These are phyloP conservation scores for Spizaetus ornatus DNA, from an alignment of 2,113 vertebrate genomes.

Conservation along the genomic window DNA sequence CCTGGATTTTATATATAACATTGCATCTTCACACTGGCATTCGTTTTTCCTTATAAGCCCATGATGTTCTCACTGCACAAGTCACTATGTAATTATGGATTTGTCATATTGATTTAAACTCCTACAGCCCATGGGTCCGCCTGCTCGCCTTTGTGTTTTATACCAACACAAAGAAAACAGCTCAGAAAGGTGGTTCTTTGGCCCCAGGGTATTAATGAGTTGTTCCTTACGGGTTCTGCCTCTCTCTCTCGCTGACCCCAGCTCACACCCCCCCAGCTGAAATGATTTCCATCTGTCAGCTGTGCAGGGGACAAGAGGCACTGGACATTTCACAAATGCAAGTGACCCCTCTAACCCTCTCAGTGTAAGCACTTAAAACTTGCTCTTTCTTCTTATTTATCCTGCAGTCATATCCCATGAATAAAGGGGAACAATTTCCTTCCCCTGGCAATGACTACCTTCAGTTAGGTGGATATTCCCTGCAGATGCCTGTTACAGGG, in stretches of 20 bases:
- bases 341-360: not conserved
- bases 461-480: not conserved
- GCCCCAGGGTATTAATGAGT: constrained; percentile 1
- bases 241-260: not conserved
- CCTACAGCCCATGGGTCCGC: not conserved
- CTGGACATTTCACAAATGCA: constrained; percentile 2
- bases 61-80: not conserved
- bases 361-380: not conserved
- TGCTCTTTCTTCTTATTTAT: constrained; percentile 17
- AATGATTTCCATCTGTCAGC: constrained; percentile 58
- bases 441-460: accelerated
- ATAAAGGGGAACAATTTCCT: constrained; percentile 10
- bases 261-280: not conserved
- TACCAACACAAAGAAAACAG: not conserved
- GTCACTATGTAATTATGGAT: not conserved
- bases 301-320: not conserved
- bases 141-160: not conserved
- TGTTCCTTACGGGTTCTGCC: not conserved
- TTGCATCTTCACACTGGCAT: not conserved
- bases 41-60: not conserved
- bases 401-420: not conserved
- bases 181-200: constrained; percentile 7
- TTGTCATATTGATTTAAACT: constrained; percentile 57
- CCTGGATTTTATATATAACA: not conserved
- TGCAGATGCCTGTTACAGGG: not conserved